phyloP scores from a whole-genome alignment of 2,113 vertebrate genomes.

The Fregetta grallaria region DNA sequence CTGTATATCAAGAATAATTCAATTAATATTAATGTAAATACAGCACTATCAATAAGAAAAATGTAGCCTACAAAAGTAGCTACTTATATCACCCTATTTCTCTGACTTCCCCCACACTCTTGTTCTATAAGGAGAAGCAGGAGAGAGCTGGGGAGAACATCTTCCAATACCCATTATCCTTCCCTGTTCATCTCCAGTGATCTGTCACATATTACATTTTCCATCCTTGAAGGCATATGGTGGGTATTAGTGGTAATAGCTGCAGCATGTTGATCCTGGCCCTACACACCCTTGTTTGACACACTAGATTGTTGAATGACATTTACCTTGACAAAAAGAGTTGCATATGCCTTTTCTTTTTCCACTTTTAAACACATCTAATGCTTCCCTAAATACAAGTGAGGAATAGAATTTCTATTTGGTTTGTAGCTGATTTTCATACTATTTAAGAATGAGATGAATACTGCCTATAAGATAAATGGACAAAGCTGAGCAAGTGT shows the following conservation, averaged over 20 bases:
- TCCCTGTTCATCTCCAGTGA: neutral
- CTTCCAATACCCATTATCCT: neutral
- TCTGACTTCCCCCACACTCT: neutral
- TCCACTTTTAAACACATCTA: neutral
- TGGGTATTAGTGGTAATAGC: slow-evolving; percentile 27
- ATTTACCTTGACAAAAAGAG: slow-evolving; percentile 26
- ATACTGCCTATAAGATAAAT: neutral
- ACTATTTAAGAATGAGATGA: neutral
- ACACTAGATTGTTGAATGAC: neutral
- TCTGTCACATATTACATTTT: slow-evolving; percentile 21
- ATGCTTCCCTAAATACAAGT: neutral
- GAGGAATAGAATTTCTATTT: neutral
- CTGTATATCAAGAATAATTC: neutral
- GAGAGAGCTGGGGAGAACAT: neutral
- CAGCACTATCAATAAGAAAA: neutral
- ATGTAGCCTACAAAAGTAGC: neutral
- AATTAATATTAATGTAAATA: neutral
- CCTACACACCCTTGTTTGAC: neutral
- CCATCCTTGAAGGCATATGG: slow-evolving; percentile 17
- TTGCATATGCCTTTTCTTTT: neutral
- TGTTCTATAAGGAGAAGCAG: neutral
- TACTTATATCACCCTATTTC: neutral
- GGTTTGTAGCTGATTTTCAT: neutral
- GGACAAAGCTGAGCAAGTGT: neutral
- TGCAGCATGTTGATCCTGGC: slow-evolving; percentile 16